Conservation (phyloP, 2,888 invertebrate species). For the Strigamia crassipes region DNA sequence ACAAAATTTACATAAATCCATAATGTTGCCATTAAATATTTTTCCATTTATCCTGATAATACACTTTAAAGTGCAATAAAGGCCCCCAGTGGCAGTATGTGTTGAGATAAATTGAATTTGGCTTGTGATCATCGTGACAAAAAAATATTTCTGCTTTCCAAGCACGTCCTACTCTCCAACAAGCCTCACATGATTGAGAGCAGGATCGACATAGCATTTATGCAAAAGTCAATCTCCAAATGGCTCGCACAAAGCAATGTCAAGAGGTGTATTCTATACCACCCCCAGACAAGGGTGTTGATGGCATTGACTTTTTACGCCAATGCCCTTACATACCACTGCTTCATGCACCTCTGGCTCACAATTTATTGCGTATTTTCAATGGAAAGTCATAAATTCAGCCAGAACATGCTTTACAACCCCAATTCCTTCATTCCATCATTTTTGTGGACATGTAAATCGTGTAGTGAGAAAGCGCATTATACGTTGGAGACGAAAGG, state of each 20-base stretch:
- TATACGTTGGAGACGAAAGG: not conserved
- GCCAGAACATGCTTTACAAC: not conserved
- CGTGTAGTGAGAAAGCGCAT: not conserved
- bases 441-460: not conserved
- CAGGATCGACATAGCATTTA: not conserved
- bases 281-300: not conserved
- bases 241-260: constrained; percentile 10
- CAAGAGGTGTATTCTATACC: not conserved
- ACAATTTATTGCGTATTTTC: not conserved
- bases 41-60: not conserved
- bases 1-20: not conserved
- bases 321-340: not conserved
- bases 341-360: not conserved
- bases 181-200: not conserved
- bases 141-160: not conserved
- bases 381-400: not conserved
- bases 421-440: not conserved
- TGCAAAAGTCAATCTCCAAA: constrained; percentile 3
- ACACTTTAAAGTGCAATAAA: not conserved
- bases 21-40: not conserved
- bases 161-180: not conserved
- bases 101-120: constrained; percentile 2
- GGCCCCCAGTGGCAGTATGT: not conserved
- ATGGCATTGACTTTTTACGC: not conserved
- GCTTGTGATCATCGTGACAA: not conserved